These are phyloP conservation scores for Bovichtus diacanthus DNA, from an alignment of 2,797 vertebrate genomes.

Conservation along the genomic window DNA sequence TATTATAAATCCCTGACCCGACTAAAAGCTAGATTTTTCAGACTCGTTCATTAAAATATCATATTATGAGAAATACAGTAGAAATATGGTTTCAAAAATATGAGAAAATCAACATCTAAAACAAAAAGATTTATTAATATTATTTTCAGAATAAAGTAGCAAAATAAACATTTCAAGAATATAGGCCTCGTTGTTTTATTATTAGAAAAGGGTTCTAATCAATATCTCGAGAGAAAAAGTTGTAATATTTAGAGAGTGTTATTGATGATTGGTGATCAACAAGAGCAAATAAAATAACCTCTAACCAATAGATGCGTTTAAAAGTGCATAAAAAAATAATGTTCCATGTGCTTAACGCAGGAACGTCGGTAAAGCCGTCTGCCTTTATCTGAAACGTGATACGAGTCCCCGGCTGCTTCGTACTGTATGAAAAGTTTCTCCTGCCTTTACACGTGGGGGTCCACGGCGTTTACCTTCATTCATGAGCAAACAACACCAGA, in stretches of 20 bases:
- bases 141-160: no score
- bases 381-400: not conserved
- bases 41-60: no score
- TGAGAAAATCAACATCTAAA: no score
- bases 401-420: not conserved
- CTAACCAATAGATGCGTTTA: not conserved
- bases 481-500: slow-evolving; percentile 5
- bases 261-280: not conserved
- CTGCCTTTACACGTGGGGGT: not conserved
- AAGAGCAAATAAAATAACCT: not conserved
- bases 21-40: no score
- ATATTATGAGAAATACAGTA: no score
- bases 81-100: no score
- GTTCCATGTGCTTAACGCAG: not conserved
- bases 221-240: no score
- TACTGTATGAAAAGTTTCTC: not conserved
- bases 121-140: no score
- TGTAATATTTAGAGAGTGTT: not conserved
- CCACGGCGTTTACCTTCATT: not conserved
- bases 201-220: not conserved
- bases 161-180: not conserved
- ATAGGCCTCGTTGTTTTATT: not conserved
- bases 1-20: no score
- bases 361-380: not conserved
- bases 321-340: not conserved